Conservation (phyloP, 1,140 invertebrate genomes). For the Drosophila ohnishii region DNA sequence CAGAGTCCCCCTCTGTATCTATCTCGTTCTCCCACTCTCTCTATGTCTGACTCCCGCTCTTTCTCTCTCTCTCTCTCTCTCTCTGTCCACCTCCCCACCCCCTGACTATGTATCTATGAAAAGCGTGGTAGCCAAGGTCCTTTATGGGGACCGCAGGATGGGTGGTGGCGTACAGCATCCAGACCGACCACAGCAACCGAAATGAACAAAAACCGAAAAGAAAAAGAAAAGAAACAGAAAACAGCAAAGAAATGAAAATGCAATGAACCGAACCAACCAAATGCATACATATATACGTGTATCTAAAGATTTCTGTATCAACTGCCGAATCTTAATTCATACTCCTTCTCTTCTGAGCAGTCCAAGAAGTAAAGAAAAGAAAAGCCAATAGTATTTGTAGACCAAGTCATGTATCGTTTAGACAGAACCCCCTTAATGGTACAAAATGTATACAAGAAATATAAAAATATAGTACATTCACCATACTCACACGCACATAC, state of each 20-base stretch:
- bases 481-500: slow-evolving; percentile 24
- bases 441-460: slow-evolving; percentile 18
- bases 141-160: slow-evolving; percentile 50
- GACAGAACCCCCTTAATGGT: slow-evolving; percentile 23
- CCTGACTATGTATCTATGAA: slow-evolving; percentile 40
- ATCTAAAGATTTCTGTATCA: slow-evolving; percentile 82
- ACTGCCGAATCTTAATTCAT: slow-evolving; percentile 83
- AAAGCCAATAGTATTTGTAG: slow-evolving; percentile 43
- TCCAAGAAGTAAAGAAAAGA: slow-evolving; percentile 63
- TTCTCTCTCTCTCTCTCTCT: slow-evolving; percentile 14
- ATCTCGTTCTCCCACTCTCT: slow-evolving; percentile 20
- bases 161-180: slow-evolving; percentile 46
- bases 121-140: slow-evolving; percentile 49
- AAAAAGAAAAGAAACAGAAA: slow-evolving; percentile 54
- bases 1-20: slow-evolving; percentile 48
- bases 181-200: slow-evolving; percentile 44
- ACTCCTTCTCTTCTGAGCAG: slow-evolving; percentile 82
- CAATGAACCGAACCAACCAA: slow-evolving; percentile 44
- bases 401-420: slow-evolving; percentile 23
- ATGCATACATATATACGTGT: slow-evolving; percentile 42
- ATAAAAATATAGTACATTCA: slow-evolving; percentile 42
- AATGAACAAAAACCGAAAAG: slow-evolving; percentile 66
- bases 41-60: slow-evolving; percentile 18
- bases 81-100: slow-evolving; percentile 19
- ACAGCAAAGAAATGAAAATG: slow-evolving; percentile 52